Evolutionary conservation across 2,113 vertebrate species (phyloP).

Genomic region (Apaloderma vittatum): DNA sequence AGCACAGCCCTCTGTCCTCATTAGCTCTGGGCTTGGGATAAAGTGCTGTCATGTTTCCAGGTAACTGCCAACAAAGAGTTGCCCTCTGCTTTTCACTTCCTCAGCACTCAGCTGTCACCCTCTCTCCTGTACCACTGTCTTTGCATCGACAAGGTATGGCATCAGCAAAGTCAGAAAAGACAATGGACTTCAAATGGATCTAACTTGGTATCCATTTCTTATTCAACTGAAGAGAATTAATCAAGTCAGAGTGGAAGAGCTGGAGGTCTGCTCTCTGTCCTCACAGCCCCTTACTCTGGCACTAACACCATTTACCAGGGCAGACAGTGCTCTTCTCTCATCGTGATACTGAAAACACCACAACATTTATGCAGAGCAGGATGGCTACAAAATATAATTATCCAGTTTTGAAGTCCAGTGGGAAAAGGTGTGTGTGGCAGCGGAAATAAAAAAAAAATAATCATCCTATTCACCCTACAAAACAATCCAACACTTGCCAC

Average conservation of each 20-base stretch:
- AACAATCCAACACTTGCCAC: neutral
- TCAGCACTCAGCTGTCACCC: neutral
- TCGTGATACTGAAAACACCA: neutral
- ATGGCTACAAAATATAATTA: neutral
- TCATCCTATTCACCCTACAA: neutral
- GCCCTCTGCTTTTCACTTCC: neutral
- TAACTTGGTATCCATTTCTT: neutral
- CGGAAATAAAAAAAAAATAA: rapidly evolving
- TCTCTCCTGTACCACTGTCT: neutral
- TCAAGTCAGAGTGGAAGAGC: neutral
- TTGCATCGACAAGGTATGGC: neutral
- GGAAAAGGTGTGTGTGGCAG: rapidly evolving
- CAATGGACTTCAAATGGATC: neutral
- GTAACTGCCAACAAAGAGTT: neutral
- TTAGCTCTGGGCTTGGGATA: neutral
- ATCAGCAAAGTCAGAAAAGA: neutral
- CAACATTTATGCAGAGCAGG: neutral
- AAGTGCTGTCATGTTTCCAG: neutral
- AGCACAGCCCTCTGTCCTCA: neutral
- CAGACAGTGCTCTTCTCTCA: neutral
- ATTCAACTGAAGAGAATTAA: neutral
- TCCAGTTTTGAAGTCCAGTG: neutral
- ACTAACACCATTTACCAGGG: neutral
- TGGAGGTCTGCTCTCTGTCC: neutral
- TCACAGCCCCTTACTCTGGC: neutral